Base-by-base conservation (phyloP, 2,797 vertebrate species). In the Macroramphosus scolopax region DNA sequence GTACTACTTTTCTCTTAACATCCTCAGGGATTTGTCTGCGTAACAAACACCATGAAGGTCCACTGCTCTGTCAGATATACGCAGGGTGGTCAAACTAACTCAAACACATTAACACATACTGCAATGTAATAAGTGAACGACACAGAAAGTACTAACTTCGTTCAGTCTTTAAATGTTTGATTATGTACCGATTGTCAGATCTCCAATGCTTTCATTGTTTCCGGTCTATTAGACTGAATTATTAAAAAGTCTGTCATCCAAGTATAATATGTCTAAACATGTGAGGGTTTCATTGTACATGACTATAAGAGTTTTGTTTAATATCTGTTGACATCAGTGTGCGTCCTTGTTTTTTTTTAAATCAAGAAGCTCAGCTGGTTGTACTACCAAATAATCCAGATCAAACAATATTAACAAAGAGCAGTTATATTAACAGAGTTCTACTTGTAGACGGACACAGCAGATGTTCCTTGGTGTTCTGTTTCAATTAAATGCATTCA, bases 11-110 rank as follows among this genome's bases (percentile, higher is more conserved):
- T 48, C 51, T 57, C 30, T 33, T n/a, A 59, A 59, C 37, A 68
- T 62, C 68, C 72, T 85, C 68, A 67, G 80, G 85, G 72, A 79
- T 55, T 59, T 53, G 67, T 53, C 57, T 72, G 70, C 40, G 34
- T 40, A 60, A 55, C 50, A 42, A n/a, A 54, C 48, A 43, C 38
- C 47, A 43, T 34, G 32, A 41, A 56, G 56, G 50, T 65, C 44
- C 53, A 50, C 13, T 61, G 29, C 17, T 68, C 20, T 49, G 68
- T 67, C 49, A 47, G 17, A 56, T 25, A 34, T 11, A 32, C 50
- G 58, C 13, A 16, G 6, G 5, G 11, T 39, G 52, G 16, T 51
- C 12, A 28, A 17, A 25, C 17, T 32, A 14, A 32, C 18, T 20
- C 24, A 55, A 45, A 37, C 32, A 37, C 17, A 35, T 39, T 31